These are phyloP conservation scores for Phaethornis superciliosus DNA, from an alignment of 2,113 vertebrate genomes.

Conservation along the genomic window DNA sequence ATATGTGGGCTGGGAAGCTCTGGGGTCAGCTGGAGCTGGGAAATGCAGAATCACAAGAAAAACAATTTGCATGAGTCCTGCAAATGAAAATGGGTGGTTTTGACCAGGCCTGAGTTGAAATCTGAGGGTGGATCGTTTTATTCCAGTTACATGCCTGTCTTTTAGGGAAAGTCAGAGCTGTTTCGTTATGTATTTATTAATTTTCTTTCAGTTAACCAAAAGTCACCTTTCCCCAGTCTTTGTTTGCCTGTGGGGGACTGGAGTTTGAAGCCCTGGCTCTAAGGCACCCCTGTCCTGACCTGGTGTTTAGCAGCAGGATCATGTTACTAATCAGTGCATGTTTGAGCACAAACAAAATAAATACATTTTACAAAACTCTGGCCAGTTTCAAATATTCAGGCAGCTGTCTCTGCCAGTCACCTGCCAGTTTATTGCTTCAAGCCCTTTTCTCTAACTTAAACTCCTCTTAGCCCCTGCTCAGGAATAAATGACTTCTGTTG, in stretches of 20 bases:
- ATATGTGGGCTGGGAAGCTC: not conserved
- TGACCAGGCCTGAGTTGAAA: not conserved
- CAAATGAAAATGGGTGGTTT: not conserved
- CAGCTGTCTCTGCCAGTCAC: conserved; percentile 68
- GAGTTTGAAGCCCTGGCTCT: not conserved
- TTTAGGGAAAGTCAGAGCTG: not conserved
- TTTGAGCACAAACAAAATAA: conserved; percentile 57
- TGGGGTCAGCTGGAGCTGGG: not conserved
- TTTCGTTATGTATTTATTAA: not conserved
- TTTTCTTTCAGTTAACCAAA: not conserved
- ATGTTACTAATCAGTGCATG: conserved; percentile 44
- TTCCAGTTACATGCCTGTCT: not conserved
- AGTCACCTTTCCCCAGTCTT: not conserved
- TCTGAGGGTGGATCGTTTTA: not conserved
- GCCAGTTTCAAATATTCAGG: conserved; percentile 52
- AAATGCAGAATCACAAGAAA: conserved; percentile 38
- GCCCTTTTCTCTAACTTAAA: conserved; percentile 3
- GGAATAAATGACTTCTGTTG: conserved; percentile 29
- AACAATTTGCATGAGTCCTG: not conserved
- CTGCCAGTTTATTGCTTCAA: conserved; percentile 46
- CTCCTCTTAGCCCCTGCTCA: not conserved
- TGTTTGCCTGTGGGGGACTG: not conserved
- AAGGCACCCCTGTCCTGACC: conserved; percentile 15
- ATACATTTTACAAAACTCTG: conserved; percentile 60
- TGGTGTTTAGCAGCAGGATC: not conserved